Base-by-base conservation (phyloP, 92 coral and sea anemone species). In the Epizoanthus rinbou region DNA sequence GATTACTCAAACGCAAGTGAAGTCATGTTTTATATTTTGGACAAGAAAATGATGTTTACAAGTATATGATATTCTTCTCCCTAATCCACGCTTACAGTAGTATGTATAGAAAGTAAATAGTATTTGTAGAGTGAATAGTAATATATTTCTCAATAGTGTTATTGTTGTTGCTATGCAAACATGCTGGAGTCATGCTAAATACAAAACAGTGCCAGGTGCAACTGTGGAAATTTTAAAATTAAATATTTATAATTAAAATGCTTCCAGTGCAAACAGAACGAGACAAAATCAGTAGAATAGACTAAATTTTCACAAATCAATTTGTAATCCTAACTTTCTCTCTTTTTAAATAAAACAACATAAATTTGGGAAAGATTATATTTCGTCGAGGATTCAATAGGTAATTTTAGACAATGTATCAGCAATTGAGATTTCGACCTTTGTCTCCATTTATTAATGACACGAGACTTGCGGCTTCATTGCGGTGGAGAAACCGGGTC, bases 201-300 rank as follows among this genome's bases (percentile, higher is more conserved):
- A 6, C 69, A 35, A 28, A 4, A n/a, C 31, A 78, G 28, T 57
- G 71, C 56, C 82, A 78, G 82, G 71, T 78, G 82, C 71, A 39
- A 67, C 50, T 10, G 37, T 19, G 11, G 22, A 78, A 37, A 11
- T 19, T 62, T 78, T 1, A 78, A 47, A 47, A 47, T 47, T 1
- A 47, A 78, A 60, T 41, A 78, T 78, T 78, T 63, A 78, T 62
- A 1, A 63, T 37, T 21, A 59, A 63, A 78, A n/a, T 0, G 13
- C 54, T 47, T 47, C 54, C 54, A 8, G 54, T 47, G 54, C 54
- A 47, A 8, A 47, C 54, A 8, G 1, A 47, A 47, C 14, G 15
- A 47, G 54, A 47, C 2, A 47, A 47, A 47, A 47, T 47, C 15
- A 47, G 54, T 47, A 9, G 15, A 47, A 47, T 47, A 47, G 54